Evolutionary conservation across 2,113 vertebrate species (phyloP), one percentile per base, ranked within the genome.

Genomic region (Caranx ignobilis): DNA sequence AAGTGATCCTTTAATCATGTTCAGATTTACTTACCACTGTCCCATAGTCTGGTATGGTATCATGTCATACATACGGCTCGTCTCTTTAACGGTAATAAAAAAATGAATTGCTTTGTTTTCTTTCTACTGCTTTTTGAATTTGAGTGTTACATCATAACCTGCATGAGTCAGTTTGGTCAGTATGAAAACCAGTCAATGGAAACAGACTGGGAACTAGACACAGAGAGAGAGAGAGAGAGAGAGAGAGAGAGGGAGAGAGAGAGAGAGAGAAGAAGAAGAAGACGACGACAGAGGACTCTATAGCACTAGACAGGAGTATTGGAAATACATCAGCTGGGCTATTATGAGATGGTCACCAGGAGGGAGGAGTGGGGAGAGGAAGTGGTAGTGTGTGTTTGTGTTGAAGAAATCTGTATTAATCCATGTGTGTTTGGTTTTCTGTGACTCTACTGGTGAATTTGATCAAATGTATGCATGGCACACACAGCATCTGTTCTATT

Each of bases 131-230:
- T 45, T 37, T 60, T 61, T 65, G 31, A 71, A 66, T 86, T 11
- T 48, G 6, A 67, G 68, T 45, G 76, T 91, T 87, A 87, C 85
- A 86, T 89, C 87, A 90, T 80, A 89, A 77, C 73, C 84, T 86
- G 79, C 63, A 50, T 83, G 87, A 88, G 79, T 89, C 90, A 81
- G 63, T 81, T 57, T 45, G 68, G 82, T 69, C 63, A 65, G 67
- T 74, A 72, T 73, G 67, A 81, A 91, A 90, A 89, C 69, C 73
- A 77, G 52, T 87, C 59, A 83, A 79, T 83, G 88, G 89, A 91
- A 91, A 86, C 65, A 63, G 61, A 86, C 82, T 47, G 77, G 68
- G 73, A 79, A 68, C 83, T 74, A 26, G 26, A 26, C 26, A 26
- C 26, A 26, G 1, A 26, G 1, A 26, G 26, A 26, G 26, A 26